Base-by-base conservation (phyloP, 2,888 invertebrate species). In the Malacosoma neustria region DNA sequence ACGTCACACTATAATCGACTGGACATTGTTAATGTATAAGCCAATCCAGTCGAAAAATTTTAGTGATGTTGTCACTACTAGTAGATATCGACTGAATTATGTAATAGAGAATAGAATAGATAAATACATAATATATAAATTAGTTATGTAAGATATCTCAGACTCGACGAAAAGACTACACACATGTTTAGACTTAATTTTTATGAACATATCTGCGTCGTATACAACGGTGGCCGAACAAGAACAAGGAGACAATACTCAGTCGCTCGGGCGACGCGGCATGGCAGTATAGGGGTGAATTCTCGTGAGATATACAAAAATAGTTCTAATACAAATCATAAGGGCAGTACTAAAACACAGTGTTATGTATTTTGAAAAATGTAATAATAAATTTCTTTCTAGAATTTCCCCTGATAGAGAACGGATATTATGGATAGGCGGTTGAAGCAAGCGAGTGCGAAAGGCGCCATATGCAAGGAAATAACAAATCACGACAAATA, bases 81-180 rank as follows among this genome's bases (percentile, higher is more conserved):
- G 56, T 69, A 62, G 70, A 72, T 75, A 76, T 74, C 71, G 84
- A 85, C 84, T 85, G 84, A 84, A 77, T 74, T 70, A 69, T 54
- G 72, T 63, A 72, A 62, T 66, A 71, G 77, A 70, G 72, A 65
- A 69, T 72, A 71, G 69, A 61, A 52, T 54, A 64, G 64, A 57
- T 67, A 74, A 72, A 63, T 61, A 60, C 61, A 62, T 72, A 65
- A 69, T 74, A 72, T 76, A 75, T 73, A 59, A 65, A 67, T 72
- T 81, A 81, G 73, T 64, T 49, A 60, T 56, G 57, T 84, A 82
- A 84, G 81, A 70, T 80, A 80, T 84, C 77, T 80, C 79, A 77
- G 76, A 81, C 81, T 82, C 77, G 80, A 82, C 72, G 65, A 84
- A 82, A 84, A 85, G 84, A 84, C 84, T 85, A 80, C 66, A 59